These are phyloP conservation scores for Typhlichthys eigenmanni DNA, from an alignment of 2,797 vertebrate species.

Conservation along the genomic window DNA sequence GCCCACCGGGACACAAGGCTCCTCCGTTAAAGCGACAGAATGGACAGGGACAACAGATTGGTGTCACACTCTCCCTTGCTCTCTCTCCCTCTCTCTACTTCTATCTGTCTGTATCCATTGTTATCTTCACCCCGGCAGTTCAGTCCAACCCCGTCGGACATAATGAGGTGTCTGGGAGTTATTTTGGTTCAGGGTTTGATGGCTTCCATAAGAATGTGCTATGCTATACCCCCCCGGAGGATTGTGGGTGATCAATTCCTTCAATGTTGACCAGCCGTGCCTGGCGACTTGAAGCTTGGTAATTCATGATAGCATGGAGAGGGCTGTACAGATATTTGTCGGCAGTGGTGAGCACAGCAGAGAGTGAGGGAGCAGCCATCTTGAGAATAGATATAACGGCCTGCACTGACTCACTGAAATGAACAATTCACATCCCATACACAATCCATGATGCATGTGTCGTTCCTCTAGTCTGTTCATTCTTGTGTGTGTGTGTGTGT, in stretches of 20 bases:
- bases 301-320: conserved; percentile 10
- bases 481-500: conserved; percentile 25
- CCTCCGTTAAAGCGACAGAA: conserved; percentile 43
- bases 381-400: neutral
- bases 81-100: neutral
- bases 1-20: conserved; percentile 51
- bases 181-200: conserved; percentile 26
- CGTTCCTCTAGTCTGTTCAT: conserved; percentile 3
- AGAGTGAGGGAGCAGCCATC: neutral
- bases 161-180: conserved; percentile 10
- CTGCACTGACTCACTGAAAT: too few species aligned
- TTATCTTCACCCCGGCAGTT: neutral
- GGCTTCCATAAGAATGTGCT: neutral
- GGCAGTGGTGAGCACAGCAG: conserved; percentile 7
- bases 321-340: conserved; percentile 3
- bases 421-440: too few species aligned
- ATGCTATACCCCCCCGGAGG: conserved; percentile 21
- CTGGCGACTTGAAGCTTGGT: conserved; percentile 10
- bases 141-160: neutral
- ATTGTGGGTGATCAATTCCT: conserved; percentile 21
- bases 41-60: conserved; percentile 18
- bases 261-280: conserved; percentile 6
- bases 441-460: too few species aligned
- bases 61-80: neutral
- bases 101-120: conserved; percentile 6